These are phyloP conservation scores for Stenolophus ochropezus DNA, from an alignment of 2,888 invertebrate species.

Conservation along the genomic window DNA sequence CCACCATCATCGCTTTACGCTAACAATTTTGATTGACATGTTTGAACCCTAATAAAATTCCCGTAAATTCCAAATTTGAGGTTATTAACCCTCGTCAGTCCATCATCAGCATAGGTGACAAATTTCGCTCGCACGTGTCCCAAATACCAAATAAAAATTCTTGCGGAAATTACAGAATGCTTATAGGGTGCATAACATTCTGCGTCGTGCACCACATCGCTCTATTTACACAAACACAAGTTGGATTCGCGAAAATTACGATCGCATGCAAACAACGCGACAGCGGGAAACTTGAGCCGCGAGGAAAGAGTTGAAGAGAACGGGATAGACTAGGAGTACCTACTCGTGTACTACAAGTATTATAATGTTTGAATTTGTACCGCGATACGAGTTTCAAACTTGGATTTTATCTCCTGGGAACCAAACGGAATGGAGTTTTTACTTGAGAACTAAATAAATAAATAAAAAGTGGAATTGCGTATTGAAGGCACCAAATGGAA, in stretches of 20 bases:
- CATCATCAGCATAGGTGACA: conserved; percentile 32
- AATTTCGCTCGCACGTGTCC: conserved; percentile 7
- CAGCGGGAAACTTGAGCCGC: conserved; percentile 2
- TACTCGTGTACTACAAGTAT: conserved; percentile 22
- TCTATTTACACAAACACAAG: conserved; percentile 7
- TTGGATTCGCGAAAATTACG: conserved; percentile 34
- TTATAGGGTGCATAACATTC: conserved; percentile 31
- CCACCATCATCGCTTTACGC: no score
- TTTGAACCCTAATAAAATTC: not conserved
- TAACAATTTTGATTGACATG: not conserved
- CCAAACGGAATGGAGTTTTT: not conserved
- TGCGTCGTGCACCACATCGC: conserved; percentile 4
- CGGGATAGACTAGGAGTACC: not conserved
- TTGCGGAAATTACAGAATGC: conserved; percentile 8
- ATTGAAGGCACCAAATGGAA: not conserved
- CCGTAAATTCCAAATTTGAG: not conserved
- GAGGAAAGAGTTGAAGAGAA: not conserved
- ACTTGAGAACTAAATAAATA: not conserved
- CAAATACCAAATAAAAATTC: conserved; percentile 29
- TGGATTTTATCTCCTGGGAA: conserved; percentile 18
- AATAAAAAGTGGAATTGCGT: not conserved
- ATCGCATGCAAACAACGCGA: conserved; percentile 10
- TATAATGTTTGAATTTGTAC: conserved; percentile 27
- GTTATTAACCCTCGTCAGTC: conserved; percentile 33
- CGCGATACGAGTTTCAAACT: conserved; percentile 27